A percentile compares a stretch with the other conserved stretches of the same genome.
These are phyloP conservation scores for Cyanoderma ruficeps DNA, from an alignment of 2,113 vertebrate species.

Conservation along the genomic window DNA sequence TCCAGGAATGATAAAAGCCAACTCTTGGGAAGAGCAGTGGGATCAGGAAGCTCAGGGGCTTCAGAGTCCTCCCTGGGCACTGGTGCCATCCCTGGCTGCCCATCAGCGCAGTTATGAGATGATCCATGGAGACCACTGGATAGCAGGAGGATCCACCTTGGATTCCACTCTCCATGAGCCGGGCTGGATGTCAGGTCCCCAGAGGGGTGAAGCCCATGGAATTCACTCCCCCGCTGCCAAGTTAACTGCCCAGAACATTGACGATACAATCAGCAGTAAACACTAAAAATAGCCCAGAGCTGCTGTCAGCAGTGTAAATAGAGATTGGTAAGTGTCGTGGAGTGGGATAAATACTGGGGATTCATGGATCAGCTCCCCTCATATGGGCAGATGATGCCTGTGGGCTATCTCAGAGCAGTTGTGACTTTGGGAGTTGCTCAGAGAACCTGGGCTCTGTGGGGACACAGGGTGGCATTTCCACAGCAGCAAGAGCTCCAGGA, in stretches of 20 bases:
- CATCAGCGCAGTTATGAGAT: fast-evolving
- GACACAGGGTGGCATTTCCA: not conserved
- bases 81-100: fast-evolving
- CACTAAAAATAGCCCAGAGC: constrained; percentile 57
- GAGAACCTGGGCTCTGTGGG: not conserved
- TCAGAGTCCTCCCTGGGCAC: not conserved
- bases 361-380: constrained; percentile 43
- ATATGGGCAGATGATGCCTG: not conserved
- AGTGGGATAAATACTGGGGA: not conserved
- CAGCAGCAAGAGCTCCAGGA: not conserved
- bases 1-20: not conserved
- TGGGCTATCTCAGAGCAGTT: not conserved
- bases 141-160: not conserved
- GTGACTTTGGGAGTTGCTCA: fast-evolving
- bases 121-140: not conserved
- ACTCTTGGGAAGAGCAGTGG: not conserved
- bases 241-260: constrained; percentile 60
- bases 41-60: not conserved
- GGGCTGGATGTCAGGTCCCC: not conserved
- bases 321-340: not conserved
- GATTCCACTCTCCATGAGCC: not conserved
- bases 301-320: constrained; percentile 24
- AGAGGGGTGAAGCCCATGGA: not conserved
- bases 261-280: constrained; percentile 50
- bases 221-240: constrained; percentile 31